Evolutionary conservation across 2,888 invertebrate species (phyloP).

Genomic region (Lasioglossum zephyrum): DNA sequence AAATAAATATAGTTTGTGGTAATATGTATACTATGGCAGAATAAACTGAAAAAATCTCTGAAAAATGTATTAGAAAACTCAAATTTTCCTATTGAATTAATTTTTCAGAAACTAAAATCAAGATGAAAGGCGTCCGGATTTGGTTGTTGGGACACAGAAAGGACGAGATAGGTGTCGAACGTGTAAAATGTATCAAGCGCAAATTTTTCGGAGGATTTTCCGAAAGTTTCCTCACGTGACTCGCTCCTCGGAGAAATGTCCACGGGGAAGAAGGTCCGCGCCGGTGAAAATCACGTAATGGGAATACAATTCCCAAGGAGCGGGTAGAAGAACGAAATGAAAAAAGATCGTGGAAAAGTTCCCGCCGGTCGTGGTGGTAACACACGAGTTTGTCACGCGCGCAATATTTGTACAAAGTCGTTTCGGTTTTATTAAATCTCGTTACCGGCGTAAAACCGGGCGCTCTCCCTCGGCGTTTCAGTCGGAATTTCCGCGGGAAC

Average conservation of each 20-base stretch:
- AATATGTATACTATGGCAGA: neutral
- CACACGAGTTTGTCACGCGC: constrained; percentile 13
- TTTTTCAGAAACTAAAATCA: neutral
- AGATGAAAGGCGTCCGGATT: neutral
- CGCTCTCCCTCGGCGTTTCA: neutral
- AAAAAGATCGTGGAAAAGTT: constrained; percentile 4
- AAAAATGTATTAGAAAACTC: neutral
- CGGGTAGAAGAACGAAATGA: constrained; percentile 4
- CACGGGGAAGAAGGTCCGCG: neutral
- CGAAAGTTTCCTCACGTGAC: neutral
- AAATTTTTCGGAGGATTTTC: neutral
- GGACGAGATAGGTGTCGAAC: neutral
- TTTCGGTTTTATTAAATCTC: constrained; percentile 27
- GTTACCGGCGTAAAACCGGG: constrained; percentile 7
- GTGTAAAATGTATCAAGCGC: neutral
- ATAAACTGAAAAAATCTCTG: no score
- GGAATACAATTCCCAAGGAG: constrained; percentile 15
- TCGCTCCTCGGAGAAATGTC: neutral
- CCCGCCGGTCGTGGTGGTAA: neutral
- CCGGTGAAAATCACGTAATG: constrained; percentile 14
- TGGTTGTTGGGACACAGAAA: neutral
- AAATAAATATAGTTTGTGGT: neutral
- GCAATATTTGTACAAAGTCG: constrained; percentile 21
- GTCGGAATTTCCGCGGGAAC: neutral
- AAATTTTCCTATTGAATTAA: neutral